Percentiles rank a stretch among this genome's conserved stretches.
phyloP scores from a whole-genome alignment of 2,113 vertebrate genomes.

The Hepsetus odoe region DNA sequence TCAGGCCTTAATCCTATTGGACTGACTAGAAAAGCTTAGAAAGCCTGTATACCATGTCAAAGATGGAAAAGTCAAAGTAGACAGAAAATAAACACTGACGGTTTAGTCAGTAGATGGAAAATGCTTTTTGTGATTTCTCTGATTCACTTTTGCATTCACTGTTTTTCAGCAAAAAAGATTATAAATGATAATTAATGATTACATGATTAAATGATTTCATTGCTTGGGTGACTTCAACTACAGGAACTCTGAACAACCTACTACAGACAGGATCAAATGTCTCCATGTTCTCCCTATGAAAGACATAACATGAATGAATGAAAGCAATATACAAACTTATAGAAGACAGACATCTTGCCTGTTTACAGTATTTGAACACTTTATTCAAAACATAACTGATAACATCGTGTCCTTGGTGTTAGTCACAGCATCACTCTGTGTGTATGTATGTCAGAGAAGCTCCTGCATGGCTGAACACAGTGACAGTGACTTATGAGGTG shows the following conservation, averaged over 20 bases:
- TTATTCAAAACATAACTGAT: conserved; percentile 14
- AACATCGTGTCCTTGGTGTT: conserved; percentile 1
- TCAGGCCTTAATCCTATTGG: conserved; percentile 16
- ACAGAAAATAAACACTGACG: no score
- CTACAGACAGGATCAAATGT: background rate
- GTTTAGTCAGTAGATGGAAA: no score
- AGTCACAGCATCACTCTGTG: background rate
- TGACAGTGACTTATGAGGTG: conserved; percentile 13
- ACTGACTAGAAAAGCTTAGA: conserved; percentile 8
- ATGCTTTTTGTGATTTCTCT: background rate
- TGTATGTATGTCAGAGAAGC: conserved; percentile 11
- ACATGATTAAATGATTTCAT: background rate
- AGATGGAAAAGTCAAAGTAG: background rate
- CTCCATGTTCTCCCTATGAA: background rate
- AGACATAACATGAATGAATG: background rate
- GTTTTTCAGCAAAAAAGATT: no score
- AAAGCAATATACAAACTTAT: background rate
- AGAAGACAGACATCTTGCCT: background rate
- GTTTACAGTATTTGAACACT: background rate
- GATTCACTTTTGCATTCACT: background rate
- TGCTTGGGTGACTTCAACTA: background rate
- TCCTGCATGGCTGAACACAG: conserved; percentile 42
- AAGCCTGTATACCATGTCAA: background rate
- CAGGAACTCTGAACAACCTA: background rate
- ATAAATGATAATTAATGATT: no score